Conservation (phyloP, 1,140 invertebrate genomes). For the Tribolium castaneum region DNA sequence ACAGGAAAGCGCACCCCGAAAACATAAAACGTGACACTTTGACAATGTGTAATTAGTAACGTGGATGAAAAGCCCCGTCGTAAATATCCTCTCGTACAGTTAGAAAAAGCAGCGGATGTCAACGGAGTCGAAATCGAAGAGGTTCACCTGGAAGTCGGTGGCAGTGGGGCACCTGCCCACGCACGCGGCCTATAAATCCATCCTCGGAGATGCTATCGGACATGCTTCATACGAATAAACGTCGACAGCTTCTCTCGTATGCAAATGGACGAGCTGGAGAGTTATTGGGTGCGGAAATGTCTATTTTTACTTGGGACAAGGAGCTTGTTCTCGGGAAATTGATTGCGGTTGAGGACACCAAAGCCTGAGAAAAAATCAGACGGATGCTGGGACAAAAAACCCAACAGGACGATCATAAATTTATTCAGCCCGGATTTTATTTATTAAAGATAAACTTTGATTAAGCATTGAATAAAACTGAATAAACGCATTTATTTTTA, state of each 20-base stretch:
- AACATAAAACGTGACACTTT: constrained; percentile 15
- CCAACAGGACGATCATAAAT: too few relatives aligned
- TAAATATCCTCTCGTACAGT: constrained; percentile 34
- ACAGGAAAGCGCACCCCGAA: not conserved
- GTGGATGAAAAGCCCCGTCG: not conserved
- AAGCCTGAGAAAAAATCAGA: not conserved
- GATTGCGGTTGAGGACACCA: not conserved
- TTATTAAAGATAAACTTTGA: too few relatives aligned
- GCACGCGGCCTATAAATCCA: constrained; percentile 51
- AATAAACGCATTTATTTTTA: too few relatives aligned
- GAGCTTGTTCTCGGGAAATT: not conserved
- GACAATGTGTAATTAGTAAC: constrained; percentile 45
- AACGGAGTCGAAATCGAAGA: not conserved
- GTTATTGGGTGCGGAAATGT: constrained; percentile 13
- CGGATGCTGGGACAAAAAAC: not conserved
- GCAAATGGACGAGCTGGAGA: constrained; percentile 34
- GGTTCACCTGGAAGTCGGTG: constrained; percentile 39
- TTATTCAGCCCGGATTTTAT: too few relatives aligned
- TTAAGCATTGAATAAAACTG: too few relatives aligned
- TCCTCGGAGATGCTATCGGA: constrained; percentile 46
- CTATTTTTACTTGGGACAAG: not conserved
- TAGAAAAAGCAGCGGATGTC: constrained; percentile 28
- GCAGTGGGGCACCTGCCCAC: constrained; percentile 46
- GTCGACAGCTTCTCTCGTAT: constrained; percentile 49
- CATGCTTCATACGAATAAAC: not conserved